Conservation (phyloP, 2,888 invertebrate species). For the Chrysina gloriosa region DNA sequence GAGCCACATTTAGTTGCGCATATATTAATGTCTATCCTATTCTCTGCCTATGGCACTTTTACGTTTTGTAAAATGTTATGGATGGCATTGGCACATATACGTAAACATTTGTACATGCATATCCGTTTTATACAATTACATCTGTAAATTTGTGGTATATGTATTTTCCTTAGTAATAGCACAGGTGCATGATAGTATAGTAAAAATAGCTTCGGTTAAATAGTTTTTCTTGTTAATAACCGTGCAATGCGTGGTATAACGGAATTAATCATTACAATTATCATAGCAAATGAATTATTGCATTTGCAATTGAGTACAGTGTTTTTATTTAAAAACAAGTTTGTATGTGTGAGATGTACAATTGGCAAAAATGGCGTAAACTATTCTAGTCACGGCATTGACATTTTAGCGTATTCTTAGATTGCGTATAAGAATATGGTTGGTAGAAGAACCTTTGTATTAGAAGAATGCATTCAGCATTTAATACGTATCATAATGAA, state of each 20-base stretch:
- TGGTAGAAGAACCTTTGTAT: too few relatives aligned
- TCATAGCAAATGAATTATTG: slow-evolving; percentile 20
- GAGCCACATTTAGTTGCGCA: too few relatives aligned
- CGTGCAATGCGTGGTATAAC: neutral
- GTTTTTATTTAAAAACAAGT: neutral
- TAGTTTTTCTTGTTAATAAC: neutral
- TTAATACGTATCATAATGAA: too few relatives aligned
- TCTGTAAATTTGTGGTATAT: neutral
- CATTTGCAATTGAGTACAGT: neutral
- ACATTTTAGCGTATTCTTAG: slow-evolving; percentile 7
- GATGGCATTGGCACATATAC: too few relatives aligned
- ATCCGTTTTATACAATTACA: too few relatives aligned
- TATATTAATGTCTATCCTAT: too few relatives aligned
- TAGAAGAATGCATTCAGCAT: too few relatives aligned
- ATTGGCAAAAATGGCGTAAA: neutral
- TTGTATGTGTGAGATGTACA: neutral
- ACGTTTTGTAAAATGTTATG: neutral
- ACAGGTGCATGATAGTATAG: neutral
- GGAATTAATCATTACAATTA: slow-evolving; percentile 1
- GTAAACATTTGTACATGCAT: too few relatives aligned
- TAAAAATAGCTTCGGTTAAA: neutral
- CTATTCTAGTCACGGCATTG: slow-evolving; percentile 14
- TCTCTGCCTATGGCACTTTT: too few relatives aligned
- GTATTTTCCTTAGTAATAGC: neutral
- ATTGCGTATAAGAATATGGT: too few relatives aligned